Conservation (phyloP, 2,113 vertebrate genomes). For the Motacilla tschutschensis region DNA sequence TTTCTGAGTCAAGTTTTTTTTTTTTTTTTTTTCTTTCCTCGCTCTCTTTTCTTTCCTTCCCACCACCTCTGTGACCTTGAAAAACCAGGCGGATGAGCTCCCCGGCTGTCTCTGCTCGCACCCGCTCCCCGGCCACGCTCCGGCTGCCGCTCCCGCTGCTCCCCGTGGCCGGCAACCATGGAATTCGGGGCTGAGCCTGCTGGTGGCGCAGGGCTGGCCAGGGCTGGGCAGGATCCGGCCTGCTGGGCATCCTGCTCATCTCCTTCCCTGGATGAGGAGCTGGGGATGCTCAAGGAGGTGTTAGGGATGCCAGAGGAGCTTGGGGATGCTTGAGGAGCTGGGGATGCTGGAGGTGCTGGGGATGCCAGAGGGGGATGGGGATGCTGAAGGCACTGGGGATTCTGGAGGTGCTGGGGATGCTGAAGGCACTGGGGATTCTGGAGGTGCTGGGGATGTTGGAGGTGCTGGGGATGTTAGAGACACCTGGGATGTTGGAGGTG, state of each 20-base stretch:
- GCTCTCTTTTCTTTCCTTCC: slow-evolving; percentile 52
- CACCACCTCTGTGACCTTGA: slow-evolving; percentile 58
- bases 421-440: rapidly evolving
- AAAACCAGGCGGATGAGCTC: slow-evolving; percentile 1
- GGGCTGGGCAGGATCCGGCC: rapidly evolving
- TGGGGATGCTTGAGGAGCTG: rapidly evolving
- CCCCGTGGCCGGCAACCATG: rapidly evolving
- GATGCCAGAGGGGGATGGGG: too few relatives aligned
- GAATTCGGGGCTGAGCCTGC: neutral
- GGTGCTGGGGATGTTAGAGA: too few relatives aligned
- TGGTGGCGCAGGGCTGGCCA: neutral
- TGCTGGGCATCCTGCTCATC: neutral
- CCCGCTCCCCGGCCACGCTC: rapidly evolving
- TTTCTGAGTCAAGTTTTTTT: slow-evolving; percentile 68
- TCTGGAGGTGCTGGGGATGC: too few relatives aligned
- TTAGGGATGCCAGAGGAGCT: neutral
- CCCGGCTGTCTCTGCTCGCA: neutral
- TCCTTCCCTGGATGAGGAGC: neutral
- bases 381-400: too few relatives aligned
- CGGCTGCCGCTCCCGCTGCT: rapidly evolving
- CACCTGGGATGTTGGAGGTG: neutral
- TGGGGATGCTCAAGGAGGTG: neutral
- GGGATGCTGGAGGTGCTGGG: rapidly evolving
- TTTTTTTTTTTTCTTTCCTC: slow-evolving; percentile 10
- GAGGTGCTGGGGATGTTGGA: too few relatives aligned